Base-by-base conservation (phyloP, 2,113 vertebrate genomes). In the human region DNA sequence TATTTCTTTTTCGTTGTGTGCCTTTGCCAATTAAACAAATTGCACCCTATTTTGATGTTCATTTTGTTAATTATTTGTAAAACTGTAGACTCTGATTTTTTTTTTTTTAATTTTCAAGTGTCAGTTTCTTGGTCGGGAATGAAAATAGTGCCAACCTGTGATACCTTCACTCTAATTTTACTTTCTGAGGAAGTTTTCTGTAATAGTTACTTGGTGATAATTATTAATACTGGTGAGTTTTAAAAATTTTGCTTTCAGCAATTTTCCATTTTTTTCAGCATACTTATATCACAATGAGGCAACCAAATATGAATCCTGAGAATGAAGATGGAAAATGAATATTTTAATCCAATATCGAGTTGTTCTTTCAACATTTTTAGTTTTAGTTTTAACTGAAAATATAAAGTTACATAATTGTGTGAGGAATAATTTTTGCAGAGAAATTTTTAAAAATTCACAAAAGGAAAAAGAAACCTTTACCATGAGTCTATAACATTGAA, bases 21-120 rank as follows among this genome's bases (percentile, higher is more conserved):
- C 12, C 9, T 32, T 72, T 93, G 73, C 14, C 86, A 97, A 68
- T 98, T 97, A 96, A 97, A 98, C 16, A 85, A 94, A 80, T 9
- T 93, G 5, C 16, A 88, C 12, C 66, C 80, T 50, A 30, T 89
- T 52, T 88, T 94, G 7, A 95, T 97, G 52, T 64, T 97, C 30
- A 64, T 25, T 78, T 95, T 82, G 52, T 81, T 83, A 92, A 82
- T 83, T 76, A 90, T 97, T 96, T 97, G 4, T 72, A 97, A 89
- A 87, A 90, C 95, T 83, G 43, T 95, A 97, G 38, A 48, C 7
- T 38, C 22, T 68, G 79, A 30, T 50, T 97, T 94, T 86, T 93
- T 50, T 93, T 55, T 50, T 93, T 55, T 18, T 0, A n/a, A 73
- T 32, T 66, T 92, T 61, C 4, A 27, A 40, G 11, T 55, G 88